Conservation (phyloP, 2,113 vertebrate genomes). For the Rhineura floridana region DNA sequence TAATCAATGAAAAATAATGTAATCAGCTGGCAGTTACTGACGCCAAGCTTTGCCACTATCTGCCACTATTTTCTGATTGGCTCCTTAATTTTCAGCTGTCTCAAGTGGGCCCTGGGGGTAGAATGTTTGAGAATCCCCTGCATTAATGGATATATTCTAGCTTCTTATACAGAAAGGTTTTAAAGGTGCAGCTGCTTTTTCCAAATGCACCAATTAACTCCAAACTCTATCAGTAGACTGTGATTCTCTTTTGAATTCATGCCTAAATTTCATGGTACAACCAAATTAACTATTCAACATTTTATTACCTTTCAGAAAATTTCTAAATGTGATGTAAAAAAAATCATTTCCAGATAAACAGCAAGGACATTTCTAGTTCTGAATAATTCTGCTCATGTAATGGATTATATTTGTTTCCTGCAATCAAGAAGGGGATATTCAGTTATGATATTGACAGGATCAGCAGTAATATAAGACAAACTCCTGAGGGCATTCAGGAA, state of each 20-base stretch:
- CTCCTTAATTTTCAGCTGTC: too few relatives aligned
- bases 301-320: not conserved
- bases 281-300: not conserved
- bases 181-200: not conserved
- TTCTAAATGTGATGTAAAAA: not conserved
- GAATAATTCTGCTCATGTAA: not conserved
- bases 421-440: not conserved
- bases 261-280: too few relatives aligned
- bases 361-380: not conserved
- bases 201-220: not conserved
- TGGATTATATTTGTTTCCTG: not conserved
- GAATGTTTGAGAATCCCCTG: too few relatives aligned
- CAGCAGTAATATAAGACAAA: not conserved
- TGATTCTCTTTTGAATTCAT: not conserved
- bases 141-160: not conserved
- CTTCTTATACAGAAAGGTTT: not conserved
- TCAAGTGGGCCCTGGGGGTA: too few relatives aligned
- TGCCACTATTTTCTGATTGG: too few relatives aligned
- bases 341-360: not conserved
- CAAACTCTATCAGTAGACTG: not conserved
- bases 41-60: too few relatives aligned
- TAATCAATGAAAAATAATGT: too few relatives aligned
- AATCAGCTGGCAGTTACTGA: too few relatives aligned
- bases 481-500: not conserved
- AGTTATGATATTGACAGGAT: not conserved